Conservation (phyloP, 2,797 vertebrate species). For the Ptychobarbus kaznakovi region DNA sequence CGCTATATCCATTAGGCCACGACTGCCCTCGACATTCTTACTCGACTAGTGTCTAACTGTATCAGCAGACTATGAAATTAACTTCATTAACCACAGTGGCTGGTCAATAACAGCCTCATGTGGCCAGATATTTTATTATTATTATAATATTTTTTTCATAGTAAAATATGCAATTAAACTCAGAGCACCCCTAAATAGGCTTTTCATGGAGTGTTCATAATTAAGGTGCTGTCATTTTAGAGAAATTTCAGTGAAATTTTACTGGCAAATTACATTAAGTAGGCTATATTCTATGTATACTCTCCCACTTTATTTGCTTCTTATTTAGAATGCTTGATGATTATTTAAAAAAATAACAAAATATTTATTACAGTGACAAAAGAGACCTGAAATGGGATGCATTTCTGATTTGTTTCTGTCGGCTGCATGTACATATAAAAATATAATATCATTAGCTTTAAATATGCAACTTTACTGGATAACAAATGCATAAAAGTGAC, state of each 20-base stretch:
- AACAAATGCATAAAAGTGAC: no score
- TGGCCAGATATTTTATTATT: background rate
- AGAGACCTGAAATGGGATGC: no score
- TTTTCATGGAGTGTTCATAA: background rate
- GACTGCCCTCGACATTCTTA: no score
- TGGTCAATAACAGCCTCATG: background rate
- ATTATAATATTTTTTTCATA: background rate
- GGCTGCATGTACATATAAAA: background rate
- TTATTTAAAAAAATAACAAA: no score
- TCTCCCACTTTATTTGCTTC: background rate
- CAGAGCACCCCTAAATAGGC: background rate
- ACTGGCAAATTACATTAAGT: no score
- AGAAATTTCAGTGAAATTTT: background rate
- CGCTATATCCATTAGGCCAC: no score
- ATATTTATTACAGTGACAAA: no score
- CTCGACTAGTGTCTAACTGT: background rate
- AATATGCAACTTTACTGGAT: background rate
- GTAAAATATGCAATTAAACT: background rate
- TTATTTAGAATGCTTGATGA: no score
- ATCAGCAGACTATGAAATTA: conserved; percentile 33
- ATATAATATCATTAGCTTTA: background rate
- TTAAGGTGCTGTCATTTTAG: background rate
- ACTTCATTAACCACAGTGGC: conserved; percentile 16
- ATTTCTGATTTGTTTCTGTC: no score
- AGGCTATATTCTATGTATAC: background rate